Evolutionary conservation across 2,113 vertebrate genomes (phyloP).

Genomic region (Nematolebias whitei): DNA sequence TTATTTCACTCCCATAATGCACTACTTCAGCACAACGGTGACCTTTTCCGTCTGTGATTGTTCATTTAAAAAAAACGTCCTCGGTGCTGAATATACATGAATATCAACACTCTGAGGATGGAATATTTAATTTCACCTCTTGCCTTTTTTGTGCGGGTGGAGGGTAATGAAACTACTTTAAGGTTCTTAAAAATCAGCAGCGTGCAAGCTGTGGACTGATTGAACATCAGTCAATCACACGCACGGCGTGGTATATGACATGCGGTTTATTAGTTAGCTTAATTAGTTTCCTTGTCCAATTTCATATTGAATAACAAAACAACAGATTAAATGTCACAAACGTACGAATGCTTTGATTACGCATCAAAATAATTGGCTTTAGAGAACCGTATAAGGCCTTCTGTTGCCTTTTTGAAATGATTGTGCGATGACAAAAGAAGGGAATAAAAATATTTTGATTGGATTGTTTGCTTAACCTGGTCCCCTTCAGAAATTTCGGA

Average conservation of each 20-base stretch:
- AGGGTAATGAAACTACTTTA: slow-evolving; percentile 43
- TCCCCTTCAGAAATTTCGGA: not conserved
- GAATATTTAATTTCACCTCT: slow-evolving; percentile 52
- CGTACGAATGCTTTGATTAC: not conserved
- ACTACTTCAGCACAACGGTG: slow-evolving; percentile 71
- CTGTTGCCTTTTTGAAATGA: not conserved
- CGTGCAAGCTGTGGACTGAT: not conserved
- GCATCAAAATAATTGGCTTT: not conserved
- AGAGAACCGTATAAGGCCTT: not conserved
- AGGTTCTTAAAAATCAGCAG: slow-evolving; percentile 30
- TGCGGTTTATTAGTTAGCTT: slow-evolving; percentile 7
- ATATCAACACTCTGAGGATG: slow-evolving; percentile 50
- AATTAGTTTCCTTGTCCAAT: slow-evolving; percentile 10
- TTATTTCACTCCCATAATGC: slow-evolving; percentile 72
- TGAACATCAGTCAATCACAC: slow-evolving; percentile 10
- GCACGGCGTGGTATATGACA: not conserved
- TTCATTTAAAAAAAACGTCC: slow-evolving; percentile 60
- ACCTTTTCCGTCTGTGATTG: slow-evolving; percentile 75
- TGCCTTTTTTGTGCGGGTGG: slow-evolving; percentile 7
- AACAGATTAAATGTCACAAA: slow-evolving; percentile 8
- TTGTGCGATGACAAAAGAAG: not conserved
- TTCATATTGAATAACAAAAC: not conserved
- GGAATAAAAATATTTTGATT: not conserved
- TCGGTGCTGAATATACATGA: slow-evolving; percentile 59
- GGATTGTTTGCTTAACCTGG: not conserved